A percentile compares a stretch with the other conserved stretches of the same genome.
Evolutionary conservation across 2,797 vertebrate genomes (phyloP).

Genomic region (Antennarius maculatus): DNA sequence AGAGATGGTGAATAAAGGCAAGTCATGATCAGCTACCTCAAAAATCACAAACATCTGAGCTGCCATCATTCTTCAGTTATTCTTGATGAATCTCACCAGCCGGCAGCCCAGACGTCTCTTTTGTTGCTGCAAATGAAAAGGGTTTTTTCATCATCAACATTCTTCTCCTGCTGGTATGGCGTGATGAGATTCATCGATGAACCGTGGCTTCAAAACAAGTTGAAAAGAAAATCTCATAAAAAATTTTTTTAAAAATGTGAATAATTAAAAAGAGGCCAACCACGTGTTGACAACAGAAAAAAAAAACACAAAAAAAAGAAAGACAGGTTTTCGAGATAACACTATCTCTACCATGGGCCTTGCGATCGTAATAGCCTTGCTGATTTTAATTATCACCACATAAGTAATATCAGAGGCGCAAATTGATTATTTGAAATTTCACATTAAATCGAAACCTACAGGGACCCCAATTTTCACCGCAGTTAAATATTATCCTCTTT

Average conservation of each 20-base stretch:
- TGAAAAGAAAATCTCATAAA: constrained; percentile 30
- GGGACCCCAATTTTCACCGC: constrained; percentile 60
- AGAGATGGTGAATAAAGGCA: not conserved
- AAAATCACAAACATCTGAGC: not conserved
- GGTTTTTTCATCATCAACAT: constrained; percentile 29
- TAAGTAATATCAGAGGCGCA: constrained; percentile 67
- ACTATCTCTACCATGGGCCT: constrained; percentile 11
- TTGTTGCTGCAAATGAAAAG: constrained; percentile 59
- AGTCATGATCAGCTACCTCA: not conserved
- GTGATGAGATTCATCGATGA: constrained; percentile 46
- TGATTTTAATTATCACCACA: constrained; percentile 69
- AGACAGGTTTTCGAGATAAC: constrained; percentile 42
- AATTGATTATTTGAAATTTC: constrained; percentile 71
- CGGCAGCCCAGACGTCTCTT: constrained; percentile 12
- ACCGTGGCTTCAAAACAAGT: constrained; percentile 43
- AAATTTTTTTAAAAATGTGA: too few species aligned
- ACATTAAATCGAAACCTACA: constrained; percentile 64
- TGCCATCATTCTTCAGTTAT: constrained; percentile 1
- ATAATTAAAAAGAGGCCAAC: not conserved
- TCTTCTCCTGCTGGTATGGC: constrained; percentile 27
- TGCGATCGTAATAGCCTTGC: constrained; percentile 58
- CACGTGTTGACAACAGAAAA: constrained; percentile 21
- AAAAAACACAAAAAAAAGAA: not conserved
- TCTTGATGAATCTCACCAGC: constrained; percentile 17
- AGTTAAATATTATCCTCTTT: constrained; percentile 64